These are phyloP conservation scores for Otus sunia DNA, from an alignment of 2,113 vertebrate genomes.

Conservation along the genomic window DNA sequence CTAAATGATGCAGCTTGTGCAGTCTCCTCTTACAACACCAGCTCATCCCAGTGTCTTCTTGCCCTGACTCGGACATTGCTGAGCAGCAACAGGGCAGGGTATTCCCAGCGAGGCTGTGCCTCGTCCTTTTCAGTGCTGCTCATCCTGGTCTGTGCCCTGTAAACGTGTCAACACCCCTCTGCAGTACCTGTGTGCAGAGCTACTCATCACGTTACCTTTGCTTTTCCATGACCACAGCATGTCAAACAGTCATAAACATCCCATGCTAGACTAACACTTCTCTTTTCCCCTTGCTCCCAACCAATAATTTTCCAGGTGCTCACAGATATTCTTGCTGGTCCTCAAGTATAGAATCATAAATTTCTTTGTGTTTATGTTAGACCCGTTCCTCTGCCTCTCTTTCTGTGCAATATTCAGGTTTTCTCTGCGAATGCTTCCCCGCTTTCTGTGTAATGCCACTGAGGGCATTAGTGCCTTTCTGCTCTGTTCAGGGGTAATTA, in stretches of 20 bases:
- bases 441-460: not conserved
- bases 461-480: not conserved
- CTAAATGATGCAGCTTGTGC: not conserved
- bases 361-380: not conserved
- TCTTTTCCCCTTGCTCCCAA: not conserved
- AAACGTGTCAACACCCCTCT: rapidly evolving
- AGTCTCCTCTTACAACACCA: not conserved
- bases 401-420: not conserved
- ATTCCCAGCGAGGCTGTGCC: not conserved
- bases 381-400: not conserved
- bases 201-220: not conserved
- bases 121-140: rapidly evolving
- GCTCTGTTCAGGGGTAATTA: not conserved
- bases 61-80: not conserved
- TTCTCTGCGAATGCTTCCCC: not conserved
- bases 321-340: not conserved
- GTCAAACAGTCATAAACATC: not conserved
- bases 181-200: not conserved
- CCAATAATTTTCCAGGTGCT: not conserved
- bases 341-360: not conserved
- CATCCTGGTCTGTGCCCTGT: not conserved
- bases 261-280: not conserved
- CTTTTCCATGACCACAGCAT: not conserved
- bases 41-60: not conserved
- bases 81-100: not conserved